These are phyloP conservation scores for Drosophila pseudoananassae DNA, from an alignment of 1,140 invertebrate genomes.

Conservation along the genomic window DNA sequence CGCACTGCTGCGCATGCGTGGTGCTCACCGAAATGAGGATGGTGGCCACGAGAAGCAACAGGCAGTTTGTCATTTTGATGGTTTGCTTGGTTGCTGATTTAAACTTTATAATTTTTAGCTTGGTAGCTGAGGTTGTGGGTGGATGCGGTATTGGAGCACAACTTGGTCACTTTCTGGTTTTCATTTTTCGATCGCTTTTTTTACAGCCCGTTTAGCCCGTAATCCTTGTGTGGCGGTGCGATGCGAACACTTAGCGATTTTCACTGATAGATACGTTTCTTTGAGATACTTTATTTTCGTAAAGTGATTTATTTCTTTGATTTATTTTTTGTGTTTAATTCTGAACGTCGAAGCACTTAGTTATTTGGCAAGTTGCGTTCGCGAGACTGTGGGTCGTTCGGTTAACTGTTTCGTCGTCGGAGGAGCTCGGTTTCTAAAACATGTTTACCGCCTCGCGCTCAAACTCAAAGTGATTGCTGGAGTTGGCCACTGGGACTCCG, in stretches of 20 bases:
- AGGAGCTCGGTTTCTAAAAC: constrained; percentile 79
- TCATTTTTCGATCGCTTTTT: constrained; percentile 75
- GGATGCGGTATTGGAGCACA: constrained; percentile 17
- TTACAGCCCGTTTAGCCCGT: constrained; percentile 57
- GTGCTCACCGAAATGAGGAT: not conserved
- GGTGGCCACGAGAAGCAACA: constrained; percentile 52
- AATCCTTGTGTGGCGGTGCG: constrained; percentile 63
- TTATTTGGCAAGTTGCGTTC: constrained; percentile 12
- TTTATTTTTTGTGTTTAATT: constrained; percentile 19
- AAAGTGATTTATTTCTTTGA: constrained; percentile 3
- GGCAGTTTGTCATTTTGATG: constrained; percentile 30
- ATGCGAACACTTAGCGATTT: constrained; percentile 46
- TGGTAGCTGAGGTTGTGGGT: constrained; percentile 31
- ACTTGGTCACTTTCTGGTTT: constrained; percentile 76
- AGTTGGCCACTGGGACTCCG: constrained; percentile 74
- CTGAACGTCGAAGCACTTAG: constrained; percentile 9
- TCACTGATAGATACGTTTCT: constrained; percentile 16
- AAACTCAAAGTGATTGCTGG: constrained; percentile 80
- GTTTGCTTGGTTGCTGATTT: constrained; percentile 19
- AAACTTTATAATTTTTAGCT: constrained; percentile 8
- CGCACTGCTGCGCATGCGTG: constrained; percentile 80
- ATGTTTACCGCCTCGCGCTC: constrained; percentile 83
- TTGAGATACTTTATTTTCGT: not conserved
- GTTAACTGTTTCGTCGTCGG: constrained; percentile 19
- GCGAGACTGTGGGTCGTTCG: constrained; percentile 17